Conservation (phyloP, 2,888 invertebrate species). For the Limenitis arthemis region DNA sequence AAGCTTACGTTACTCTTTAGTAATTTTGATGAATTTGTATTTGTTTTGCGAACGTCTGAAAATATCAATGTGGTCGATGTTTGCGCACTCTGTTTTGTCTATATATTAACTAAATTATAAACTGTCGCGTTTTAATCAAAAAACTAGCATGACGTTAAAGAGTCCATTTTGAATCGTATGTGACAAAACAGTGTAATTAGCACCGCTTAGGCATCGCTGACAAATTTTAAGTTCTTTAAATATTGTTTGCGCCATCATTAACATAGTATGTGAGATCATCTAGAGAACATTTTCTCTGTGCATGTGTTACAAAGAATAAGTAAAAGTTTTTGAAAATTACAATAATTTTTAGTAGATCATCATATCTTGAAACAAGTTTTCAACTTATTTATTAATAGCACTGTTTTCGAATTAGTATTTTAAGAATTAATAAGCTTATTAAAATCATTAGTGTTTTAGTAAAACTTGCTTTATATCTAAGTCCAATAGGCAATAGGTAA, state of each 20-base stretch:
- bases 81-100: slow-evolving; percentile 57
- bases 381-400: neutral
- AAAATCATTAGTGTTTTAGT: neutral
- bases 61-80: slow-evolving; percentile 53
- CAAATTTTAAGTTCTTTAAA: slow-evolving; percentile 36
- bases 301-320: slow-evolving; percentile 7
- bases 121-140: neutral
- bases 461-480: slow-evolving; percentile 1
- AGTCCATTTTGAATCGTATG: neutral
- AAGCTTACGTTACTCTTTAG: slow-evolving; percentile 30
- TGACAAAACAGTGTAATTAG: slow-evolving; percentile 47
- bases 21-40: neutral
- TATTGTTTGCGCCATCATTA: slow-evolving; percentile 58
- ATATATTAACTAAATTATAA: slow-evolving; percentile 11
- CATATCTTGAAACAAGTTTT: no score
- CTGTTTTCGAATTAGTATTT: neutral
- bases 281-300: slow-evolving; percentile 3
- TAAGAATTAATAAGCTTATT: neutral
- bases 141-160: neutral
- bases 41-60: slow-evolving; percentile 44
- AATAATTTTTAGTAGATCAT: neutral
- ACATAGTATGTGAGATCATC: slow-evolving; percentile 17
- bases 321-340: neutral
- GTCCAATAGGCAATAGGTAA: neutral
- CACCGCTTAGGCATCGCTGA: slow-evolving; percentile 64